Conservation (phyloP, 2,797 vertebrate species). For the Tenualosa ilisha region DNA sequence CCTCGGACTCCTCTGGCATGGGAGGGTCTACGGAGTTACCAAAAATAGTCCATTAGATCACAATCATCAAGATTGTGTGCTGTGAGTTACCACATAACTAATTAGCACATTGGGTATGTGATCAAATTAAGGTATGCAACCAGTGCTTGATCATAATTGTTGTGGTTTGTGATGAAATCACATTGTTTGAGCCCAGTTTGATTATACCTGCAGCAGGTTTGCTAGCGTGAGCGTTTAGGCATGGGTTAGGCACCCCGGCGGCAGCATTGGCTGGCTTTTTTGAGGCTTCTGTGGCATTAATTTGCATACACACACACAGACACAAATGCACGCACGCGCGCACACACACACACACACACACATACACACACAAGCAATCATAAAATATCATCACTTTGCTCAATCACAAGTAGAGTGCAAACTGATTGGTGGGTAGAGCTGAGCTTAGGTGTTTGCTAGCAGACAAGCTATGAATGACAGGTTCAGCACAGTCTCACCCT, state of each 20-base stretch:
- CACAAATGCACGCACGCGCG: neutral
- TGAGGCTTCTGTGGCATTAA: constrained; percentile 57
- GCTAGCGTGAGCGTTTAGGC: constrained; percentile 64
- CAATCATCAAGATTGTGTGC: constrained; percentile 48
- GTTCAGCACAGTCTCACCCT: constrained; percentile 66
- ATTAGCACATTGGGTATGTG: too few species aligned
- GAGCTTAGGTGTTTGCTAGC: neutral
- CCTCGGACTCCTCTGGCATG: constrained; percentile 30
- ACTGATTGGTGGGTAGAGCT: neutral
- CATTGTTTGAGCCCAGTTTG: neutral
- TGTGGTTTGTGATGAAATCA: constrained; percentile 10
- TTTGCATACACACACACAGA: neutral
- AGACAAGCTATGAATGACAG: neutral
- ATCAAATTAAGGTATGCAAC: neutral
- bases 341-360: neutral
- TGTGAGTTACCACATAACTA: constrained; percentile 8
- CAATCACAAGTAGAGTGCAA: neutral
- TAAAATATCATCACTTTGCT: neutral
- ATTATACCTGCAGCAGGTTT: constrained; percentile 63
- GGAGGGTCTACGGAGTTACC: constrained; percentile 23
- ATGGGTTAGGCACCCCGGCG: constrained; percentile 61
- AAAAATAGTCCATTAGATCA: neutral
- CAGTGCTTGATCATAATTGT: constrained; percentile 22
- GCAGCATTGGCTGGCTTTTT: constrained; percentile 58
- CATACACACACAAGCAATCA: constrained; percentile 19